Evolutionary conservation across 2,888 invertebrate genomes (phyloP), one percentile per base, ranked within the genome.

Genomic region (Melinaea marsaeus): DNA sequence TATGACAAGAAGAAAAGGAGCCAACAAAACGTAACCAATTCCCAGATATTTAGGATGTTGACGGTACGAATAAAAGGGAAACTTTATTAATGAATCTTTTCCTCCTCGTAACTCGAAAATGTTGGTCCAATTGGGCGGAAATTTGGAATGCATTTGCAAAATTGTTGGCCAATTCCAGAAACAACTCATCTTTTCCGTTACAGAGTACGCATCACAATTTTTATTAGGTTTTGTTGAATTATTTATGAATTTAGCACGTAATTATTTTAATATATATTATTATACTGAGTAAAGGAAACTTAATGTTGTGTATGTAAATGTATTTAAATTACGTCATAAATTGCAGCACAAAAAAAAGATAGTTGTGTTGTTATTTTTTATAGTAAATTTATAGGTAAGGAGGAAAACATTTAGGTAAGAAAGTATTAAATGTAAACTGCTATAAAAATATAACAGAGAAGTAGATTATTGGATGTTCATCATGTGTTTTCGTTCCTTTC

Each of bases 401-500:
- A 37, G 11, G 9, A 9, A 42, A 9, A 42, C 42, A 9, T 42
- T 57, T 61, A 35, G 46, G n/a, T 48, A 61, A 35, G 57, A 58
- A 9, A 57, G 48, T 47, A 60, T 63, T 47, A 37, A 37, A 37
- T 37, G 42, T 42, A 9, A 42, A 42, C 42, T 42, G 42, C 42
- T 42, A 42, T 42, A 42, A 11, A 11, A 9, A 42, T 42, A 42
- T 42, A 42, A 42, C 42, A 42, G 42, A 42, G 42, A 42, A 42
- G 7, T 42, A 42, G 55, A 63, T 51, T 61, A 61, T 57, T 61
- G 65, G 75, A 83, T 86, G 82, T 85, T 86, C 77, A 86, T 83
- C 79, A 79, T 85, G 74, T 83, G 81, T 87, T 90, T 88, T 88
- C 86, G 80, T 88, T 86, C 86, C 86, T 87, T 88, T 91, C 90